A percentile compares a stretch with the other conserved stretches of the same genome.
Conservation (phyloP, 2,113 vertebrate species). For the Dipodomys stephensi region DNA sequence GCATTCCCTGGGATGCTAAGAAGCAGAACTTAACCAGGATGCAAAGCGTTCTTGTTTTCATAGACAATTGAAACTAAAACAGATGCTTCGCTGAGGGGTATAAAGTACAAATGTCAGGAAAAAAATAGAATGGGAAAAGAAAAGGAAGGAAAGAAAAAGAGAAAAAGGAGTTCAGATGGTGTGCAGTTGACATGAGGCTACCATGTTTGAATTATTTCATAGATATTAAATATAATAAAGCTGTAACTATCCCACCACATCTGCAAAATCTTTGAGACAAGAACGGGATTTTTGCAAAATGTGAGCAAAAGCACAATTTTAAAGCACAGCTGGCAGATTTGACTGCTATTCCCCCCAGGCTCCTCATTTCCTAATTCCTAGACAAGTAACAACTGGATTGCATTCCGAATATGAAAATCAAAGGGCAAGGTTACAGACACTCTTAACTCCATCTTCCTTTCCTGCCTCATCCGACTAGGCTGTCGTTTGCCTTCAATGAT, state of each 20-base stretch:
- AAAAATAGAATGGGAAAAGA: not conserved
- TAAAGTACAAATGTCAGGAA: not conserved
- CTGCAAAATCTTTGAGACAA: not conserved
- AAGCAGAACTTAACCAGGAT: not conserved
- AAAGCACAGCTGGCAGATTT: not conserved
- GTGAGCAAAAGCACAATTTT: not conserved
- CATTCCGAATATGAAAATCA: too few species aligned
- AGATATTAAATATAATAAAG: not conserved
- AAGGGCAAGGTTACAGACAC: not conserved
- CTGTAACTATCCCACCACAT: not conserved
- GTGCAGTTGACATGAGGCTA: rapidly evolving
- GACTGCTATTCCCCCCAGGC: rapidly evolving
- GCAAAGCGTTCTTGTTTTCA: not conserved
- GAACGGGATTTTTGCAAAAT: not conserved
- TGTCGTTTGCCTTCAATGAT: not conserved
- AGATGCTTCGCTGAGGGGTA: not conserved
- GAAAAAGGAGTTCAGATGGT: not conserved
- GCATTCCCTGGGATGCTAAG: not conserved
- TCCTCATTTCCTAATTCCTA: not conserved
- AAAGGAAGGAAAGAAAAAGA: not conserved
- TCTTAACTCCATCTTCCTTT: too few species aligned
- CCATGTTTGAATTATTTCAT: not conserved
- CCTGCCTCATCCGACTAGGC: not conserved
- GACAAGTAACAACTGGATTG: too few species aligned
- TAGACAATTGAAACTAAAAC: not conserved